Conservation (phyloP, 2,797 vertebrate species). For the Paratrypauchen microcephalus region DNA sequence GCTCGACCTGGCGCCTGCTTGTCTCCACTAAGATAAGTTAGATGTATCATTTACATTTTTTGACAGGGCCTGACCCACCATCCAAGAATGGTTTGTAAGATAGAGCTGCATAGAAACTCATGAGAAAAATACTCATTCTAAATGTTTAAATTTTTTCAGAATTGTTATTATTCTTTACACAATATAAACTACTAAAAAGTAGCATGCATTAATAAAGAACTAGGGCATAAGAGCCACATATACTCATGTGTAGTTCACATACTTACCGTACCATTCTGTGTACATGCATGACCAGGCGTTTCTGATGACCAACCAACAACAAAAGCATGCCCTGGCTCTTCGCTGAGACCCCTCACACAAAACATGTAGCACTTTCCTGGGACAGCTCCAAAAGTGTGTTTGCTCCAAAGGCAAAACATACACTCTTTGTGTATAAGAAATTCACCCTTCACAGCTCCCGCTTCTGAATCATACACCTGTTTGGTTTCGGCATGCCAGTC, state of each 20-base stretch:
- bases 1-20: too few species aligned
- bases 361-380: constrained; percentile 72
- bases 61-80: too few species aligned
- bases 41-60: too few species aligned
- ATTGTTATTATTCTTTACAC: not conserved
- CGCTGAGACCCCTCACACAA: constrained; percentile 47
- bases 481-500: constrained; percentile 79
- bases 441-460: constrained; percentile 81
- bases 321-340: constrained; percentile 28
- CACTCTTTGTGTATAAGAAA: constrained; percentile 68
- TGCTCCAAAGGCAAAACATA: constrained; percentile 73
- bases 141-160: not conserved
- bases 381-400: constrained; percentile 67
- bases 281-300: not conserved
- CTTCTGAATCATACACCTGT: constrained; percentile 83
- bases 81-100: too few species aligned
- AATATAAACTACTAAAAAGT: not conserved
- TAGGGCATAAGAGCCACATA: not conserved
- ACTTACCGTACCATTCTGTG: not conserved
- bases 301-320: constrained; percentile 39
- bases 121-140: not conserved
- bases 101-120: too few species aligned
- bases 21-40: too few species aligned
- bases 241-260: not conserved
- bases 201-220: not conserved